Conservation (phyloP, 2,113 vertebrate species). For the Bungarus multicinctus region DNA sequence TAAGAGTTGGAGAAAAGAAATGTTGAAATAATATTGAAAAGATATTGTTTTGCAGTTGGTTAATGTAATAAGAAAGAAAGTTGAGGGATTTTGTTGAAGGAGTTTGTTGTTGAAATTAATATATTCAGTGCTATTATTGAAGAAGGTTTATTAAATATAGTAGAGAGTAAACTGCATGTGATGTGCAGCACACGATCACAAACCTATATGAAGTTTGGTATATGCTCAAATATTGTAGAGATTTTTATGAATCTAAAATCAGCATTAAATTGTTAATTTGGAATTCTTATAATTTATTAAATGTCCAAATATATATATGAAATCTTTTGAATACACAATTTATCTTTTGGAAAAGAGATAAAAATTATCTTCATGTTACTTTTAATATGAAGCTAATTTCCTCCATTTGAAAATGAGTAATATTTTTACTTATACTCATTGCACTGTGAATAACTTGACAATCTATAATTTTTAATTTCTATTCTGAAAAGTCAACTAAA, state of each 20-base stretch:
- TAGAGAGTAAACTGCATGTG: conserved; percentile 39
- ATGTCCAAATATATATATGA: conserved; percentile 17
- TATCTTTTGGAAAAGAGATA: conserved; percentile 37
- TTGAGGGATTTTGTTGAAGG: conserved; percentile 31
- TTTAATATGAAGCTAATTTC: conserved; percentile 33
- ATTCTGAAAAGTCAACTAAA: conserved; percentile 38
- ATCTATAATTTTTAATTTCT: conserved; percentile 1
- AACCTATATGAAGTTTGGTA: not conserved
- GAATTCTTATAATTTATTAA: conserved; percentile 6
- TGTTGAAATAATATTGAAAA: not conserved
- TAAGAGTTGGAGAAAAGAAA: conserved; percentile 18
- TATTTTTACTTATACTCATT: not conserved
- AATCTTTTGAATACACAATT: conserved; percentile 17
- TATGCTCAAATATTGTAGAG: conserved; percentile 20
- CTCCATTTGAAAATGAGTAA: conserved; percentile 11
- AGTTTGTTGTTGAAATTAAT: conserved; percentile 16
- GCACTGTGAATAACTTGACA: conserved; percentile 29
- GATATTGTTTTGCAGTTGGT: not conserved
- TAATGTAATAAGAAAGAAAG: conserved; percentile 33
- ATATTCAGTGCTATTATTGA: conserved; percentile 18
- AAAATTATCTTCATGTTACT: conserved; percentile 32
- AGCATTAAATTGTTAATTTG: not conserved
- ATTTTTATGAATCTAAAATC: not conserved
- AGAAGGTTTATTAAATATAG: conserved; percentile 23
- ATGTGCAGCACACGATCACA: not conserved